phyloP scores from a whole-genome alignment of 2,113 vertebrate species.

The Poeciliopsis occidentalis region DNA sequence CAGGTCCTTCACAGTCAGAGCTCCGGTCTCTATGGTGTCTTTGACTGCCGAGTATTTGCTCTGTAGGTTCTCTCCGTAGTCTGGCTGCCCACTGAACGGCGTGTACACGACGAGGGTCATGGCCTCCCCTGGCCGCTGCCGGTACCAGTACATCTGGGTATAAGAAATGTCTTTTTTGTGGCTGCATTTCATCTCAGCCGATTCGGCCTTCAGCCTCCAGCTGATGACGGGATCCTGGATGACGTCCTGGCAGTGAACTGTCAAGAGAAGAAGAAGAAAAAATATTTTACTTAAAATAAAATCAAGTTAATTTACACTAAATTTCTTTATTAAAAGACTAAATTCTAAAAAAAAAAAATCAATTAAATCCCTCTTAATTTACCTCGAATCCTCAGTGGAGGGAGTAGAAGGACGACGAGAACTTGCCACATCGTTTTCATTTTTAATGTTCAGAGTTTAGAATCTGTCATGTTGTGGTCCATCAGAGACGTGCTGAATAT shows the following conservation, averaged over 20 bases:
- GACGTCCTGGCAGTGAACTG: slow-evolving; percentile 46
- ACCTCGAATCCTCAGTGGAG: slow-evolving; percentile 1
- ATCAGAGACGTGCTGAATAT: neutral
- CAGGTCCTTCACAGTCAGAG: slow-evolving; percentile 37
- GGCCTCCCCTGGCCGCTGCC: slow-evolving; percentile 36
- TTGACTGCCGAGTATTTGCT: slow-evolving; percentile 39
- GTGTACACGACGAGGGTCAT: slow-evolving; percentile 41
- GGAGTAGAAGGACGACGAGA: accelerated
- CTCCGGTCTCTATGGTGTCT: neutral
- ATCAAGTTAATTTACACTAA: too few relatives aligned
- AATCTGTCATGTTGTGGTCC: neutral
- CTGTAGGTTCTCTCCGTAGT: neutral
- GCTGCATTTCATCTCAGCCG: slow-evolving; percentile 54
- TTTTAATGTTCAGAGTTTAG: neutral
- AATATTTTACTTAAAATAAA: neutral
- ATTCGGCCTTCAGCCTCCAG: slow-evolving; percentile 6
- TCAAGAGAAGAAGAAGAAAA: neutral
- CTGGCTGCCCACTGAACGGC: neutral
- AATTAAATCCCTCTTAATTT: neutral
- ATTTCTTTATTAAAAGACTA: too few relatives aligned
- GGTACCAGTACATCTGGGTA: slow-evolving; percentile 52
- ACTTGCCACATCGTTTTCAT: neutral
- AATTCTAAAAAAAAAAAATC: neutral
- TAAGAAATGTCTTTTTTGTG: slow-evolving; percentile 33
- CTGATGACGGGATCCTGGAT: slow-evolving; percentile 40